phyloP scores from a whole-genome alignment of 2,888 invertebrate species.

The Drosophila barbarae region DNA sequence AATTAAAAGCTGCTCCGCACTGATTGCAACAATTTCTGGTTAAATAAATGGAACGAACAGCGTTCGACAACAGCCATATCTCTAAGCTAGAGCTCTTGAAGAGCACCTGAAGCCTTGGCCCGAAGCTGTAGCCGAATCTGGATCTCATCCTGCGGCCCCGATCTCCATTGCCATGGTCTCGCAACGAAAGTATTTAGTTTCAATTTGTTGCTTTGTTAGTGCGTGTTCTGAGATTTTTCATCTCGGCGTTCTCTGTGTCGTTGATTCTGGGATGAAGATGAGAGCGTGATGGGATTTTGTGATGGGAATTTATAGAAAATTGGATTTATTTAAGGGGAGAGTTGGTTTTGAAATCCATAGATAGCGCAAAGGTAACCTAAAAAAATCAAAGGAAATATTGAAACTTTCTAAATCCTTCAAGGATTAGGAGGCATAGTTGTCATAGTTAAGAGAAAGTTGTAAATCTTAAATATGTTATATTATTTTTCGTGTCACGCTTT shows the following conservation, averaged over 20 bases:
- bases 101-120: conserved; percentile 18
- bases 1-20: conserved; percentile 65
- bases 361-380: not conserved
- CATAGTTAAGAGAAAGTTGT: too few relatives aligned
- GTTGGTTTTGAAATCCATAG: not conserved
- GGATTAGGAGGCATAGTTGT: not conserved
- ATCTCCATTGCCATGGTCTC: conserved; percentile 49
- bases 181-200: conserved; percentile 77
- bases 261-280: conserved; percentile 21
- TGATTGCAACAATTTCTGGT: conserved; percentile 75
- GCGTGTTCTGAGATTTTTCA: conserved; percentile 70
- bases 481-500: conserved; percentile 35
- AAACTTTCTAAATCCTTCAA: not conserved
- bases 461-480: too few relatives aligned
- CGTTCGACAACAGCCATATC: conserved; percentile 47
- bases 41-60: conserved; percentile 65
- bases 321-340: not conserved
- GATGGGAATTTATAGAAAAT: not conserved
- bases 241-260: conserved; percentile 37
- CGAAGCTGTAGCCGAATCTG: conserved; percentile 19
- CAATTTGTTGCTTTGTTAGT: conserved; percentile 78
- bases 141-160: conserved; percentile 43
- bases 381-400: not conserved
- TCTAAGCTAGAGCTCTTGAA: conserved; percentile 35
- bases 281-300: conserved; percentile 27